Evolutionary conservation across 2,888 invertebrate genomes (phyloP).

Genomic region (Drosophila rellima): DNA sequence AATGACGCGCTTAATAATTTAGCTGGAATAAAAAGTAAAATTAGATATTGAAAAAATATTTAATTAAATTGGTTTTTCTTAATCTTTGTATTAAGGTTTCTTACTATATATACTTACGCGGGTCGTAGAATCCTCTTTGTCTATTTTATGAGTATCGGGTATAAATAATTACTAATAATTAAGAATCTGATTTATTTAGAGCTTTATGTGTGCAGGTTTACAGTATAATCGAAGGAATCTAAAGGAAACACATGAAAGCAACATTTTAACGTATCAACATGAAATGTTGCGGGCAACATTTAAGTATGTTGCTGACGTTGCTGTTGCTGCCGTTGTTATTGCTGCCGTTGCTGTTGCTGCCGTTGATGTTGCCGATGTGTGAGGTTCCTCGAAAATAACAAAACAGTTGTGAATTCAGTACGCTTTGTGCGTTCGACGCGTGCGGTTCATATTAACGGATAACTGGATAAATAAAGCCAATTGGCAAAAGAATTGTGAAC

Average conservation of each 20-base stretch:
- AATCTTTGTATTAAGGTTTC: too few species aligned
- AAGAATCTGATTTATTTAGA: background rate
- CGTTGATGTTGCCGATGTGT: slow-evolving; percentile 36
- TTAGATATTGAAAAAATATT: too few species aligned
- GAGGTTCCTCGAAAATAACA: slow-evolving; percentile 64
- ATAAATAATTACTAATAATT: too few species aligned
- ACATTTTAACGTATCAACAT: slow-evolving; percentile 47
- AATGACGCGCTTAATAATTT: too few species aligned
- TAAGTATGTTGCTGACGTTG: slow-evolving; percentile 36
- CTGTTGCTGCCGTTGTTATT: slow-evolving; percentile 27
- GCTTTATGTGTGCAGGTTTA: background rate
- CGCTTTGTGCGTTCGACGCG: slow-evolving; percentile 84
- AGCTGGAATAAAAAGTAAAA: too few species aligned
- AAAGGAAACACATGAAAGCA: slow-evolving; percentile 1
- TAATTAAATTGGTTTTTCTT: too few species aligned
- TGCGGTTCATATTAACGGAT: slow-evolving; percentile 74
- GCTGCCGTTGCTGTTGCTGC: slow-evolving; percentile 26
- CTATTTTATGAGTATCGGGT: too few species aligned
- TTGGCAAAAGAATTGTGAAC: slow-evolving; percentile 23
- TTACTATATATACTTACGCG: too few species aligned
- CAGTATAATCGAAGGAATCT: background rate
- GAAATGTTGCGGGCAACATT: slow-evolving; percentile 64
- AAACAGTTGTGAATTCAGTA: slow-evolving; percentile 76
- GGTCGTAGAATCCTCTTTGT: too few species aligned
- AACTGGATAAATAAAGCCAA: slow-evolving; percentile 38